phyloP scores from a whole-genome alignment of 2,113 vertebrate species.

The Paradoxurus hermaphroditus region DNA sequence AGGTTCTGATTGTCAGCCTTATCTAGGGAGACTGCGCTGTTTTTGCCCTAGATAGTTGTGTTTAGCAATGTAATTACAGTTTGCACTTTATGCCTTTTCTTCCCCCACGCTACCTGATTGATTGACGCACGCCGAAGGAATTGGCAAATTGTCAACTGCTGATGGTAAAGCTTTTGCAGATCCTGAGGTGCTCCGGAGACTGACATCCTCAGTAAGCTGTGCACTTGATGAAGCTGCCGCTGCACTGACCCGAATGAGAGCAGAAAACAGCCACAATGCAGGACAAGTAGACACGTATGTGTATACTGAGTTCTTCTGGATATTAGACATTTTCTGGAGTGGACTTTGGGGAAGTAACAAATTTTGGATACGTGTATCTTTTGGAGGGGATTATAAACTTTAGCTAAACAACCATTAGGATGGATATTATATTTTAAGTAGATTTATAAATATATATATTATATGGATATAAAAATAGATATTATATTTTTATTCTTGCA shows the following conservation, averaged over 20 bases:
- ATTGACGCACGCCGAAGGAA: conserved; percentile 88
- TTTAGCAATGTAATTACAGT: conserved; percentile 63
- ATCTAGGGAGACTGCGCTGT: neutral
- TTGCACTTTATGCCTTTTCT: conserved; percentile 79
- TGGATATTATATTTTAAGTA: conserved; percentile 25
- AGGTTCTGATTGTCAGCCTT: neutral
- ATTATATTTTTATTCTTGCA: neutral
- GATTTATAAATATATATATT: neutral
- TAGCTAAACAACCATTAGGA: neutral
- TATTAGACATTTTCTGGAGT: conserved; percentile 22
- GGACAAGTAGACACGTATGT: conserved; percentile 99
- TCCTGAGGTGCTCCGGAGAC: conserved; percentile 96
- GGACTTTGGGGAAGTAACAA: neutral
- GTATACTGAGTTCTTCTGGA: conserved; percentile 43
- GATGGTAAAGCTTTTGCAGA: conserved; percentile 99
- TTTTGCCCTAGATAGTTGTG: conserved; percentile 66
- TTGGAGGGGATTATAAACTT: neutral
- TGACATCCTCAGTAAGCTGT: conserved; percentile 98
- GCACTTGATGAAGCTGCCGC: conserved; percentile 98
- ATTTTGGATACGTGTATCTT: conserved; percentile 16
- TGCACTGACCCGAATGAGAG: conserved; percentile 97
- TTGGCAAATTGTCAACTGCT: conserved; percentile 99
- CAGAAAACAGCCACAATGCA: conserved; percentile 96
- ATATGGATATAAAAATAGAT: neutral
- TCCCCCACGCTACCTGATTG: conserved; percentile 75